Percentiles rank a stretch among this genome's conserved stretches.
phyloP scores from a whole-genome alignment of 2,113 vertebrate genomes.

The Mobula hypostoma region DNA sequence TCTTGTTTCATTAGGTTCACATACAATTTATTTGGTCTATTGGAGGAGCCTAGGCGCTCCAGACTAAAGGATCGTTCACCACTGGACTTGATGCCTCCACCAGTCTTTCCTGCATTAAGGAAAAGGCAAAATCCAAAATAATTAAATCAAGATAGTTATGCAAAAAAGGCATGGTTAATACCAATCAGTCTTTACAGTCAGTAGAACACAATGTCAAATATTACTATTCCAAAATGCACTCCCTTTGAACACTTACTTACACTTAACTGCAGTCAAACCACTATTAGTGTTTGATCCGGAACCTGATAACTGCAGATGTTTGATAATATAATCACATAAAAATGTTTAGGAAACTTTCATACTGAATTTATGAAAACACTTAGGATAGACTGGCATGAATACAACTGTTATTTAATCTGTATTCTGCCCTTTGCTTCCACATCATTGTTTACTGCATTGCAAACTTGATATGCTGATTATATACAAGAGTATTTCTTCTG shows the following conservation, averaged over 20 bases:
- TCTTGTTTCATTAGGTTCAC: constrained; percentile 87
- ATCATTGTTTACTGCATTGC: too few relatives aligned
- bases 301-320: too few relatives aligned
- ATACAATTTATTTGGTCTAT: constrained; percentile 75
- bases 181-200: too few relatives aligned
- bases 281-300: too few relatives aligned
- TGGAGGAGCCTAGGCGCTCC: constrained; percentile 64
- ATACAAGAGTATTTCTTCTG: too few relatives aligned
- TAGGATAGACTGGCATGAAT: too few relatives aligned
- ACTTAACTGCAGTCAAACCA: background rate
- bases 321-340: too few relatives aligned
- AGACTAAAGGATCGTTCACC: constrained; percentile 47
- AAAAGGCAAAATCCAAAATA: background rate
- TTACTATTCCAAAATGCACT: background rate
- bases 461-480: too few relatives aligned
- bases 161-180: background rate
- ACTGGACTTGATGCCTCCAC: background rate
- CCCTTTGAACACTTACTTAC: background rate
- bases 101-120: background rate
- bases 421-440: too few relatives aligned
- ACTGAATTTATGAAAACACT: too few relatives aligned
- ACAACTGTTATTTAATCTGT: too few relatives aligned
- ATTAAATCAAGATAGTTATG: background rate
- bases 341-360: too few relatives aligned
- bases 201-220: background rate